Percentiles rank a stretch among this genome's conserved stretches.
These are phyloP conservation scores for Lasaia peninsularis DNA, from an alignment of 1,140 invertebrate genomes.

Conservation along the genomic window DNA sequence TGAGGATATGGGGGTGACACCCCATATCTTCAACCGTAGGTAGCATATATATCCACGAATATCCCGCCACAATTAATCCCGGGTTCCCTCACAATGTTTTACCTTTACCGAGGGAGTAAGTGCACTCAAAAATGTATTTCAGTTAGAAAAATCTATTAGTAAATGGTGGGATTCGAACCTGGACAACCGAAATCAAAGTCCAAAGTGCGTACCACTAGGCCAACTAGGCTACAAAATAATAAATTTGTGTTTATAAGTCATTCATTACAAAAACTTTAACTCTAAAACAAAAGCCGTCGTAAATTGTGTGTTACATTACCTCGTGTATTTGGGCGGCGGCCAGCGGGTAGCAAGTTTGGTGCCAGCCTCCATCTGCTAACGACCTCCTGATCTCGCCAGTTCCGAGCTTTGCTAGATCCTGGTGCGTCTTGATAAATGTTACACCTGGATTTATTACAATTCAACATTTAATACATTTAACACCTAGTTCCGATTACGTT, in stretches of 20 bases:
- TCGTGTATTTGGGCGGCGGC: constrained; percentile 20
- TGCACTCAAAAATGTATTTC: no score
- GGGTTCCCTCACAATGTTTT: no score
- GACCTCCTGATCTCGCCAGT: constrained; percentile 26
- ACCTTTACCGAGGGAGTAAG: no score
- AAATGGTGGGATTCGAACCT: no score
- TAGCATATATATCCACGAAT: no score
- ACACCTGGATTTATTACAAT: constrained; percentile 14
- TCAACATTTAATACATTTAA: neutral
- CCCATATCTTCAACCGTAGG: no score
- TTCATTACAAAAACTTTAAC: constrained; percentile 16
- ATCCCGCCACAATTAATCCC: no score
- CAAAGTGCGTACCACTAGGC: no score
- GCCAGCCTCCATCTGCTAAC: constrained; percentile 26
- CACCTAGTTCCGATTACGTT: neutral
- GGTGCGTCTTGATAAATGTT: constrained; percentile 31
- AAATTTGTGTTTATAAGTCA: neutral
- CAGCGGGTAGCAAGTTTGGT: constrained; percentile 22
- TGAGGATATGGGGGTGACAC: no score
- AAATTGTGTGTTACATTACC: constrained; percentile 24
- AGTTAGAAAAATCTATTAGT: no score
- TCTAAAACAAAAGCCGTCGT: constrained; percentile 24
- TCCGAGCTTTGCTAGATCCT: constrained; percentile 31
- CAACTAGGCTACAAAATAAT: no score
- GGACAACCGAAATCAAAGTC: no score